A percentile compares a stretch with the other conserved stretches of the same genome.
Conservation (phyloP, 1,140 invertebrate genomes). For the Stegodyphus dumicola region DNA sequence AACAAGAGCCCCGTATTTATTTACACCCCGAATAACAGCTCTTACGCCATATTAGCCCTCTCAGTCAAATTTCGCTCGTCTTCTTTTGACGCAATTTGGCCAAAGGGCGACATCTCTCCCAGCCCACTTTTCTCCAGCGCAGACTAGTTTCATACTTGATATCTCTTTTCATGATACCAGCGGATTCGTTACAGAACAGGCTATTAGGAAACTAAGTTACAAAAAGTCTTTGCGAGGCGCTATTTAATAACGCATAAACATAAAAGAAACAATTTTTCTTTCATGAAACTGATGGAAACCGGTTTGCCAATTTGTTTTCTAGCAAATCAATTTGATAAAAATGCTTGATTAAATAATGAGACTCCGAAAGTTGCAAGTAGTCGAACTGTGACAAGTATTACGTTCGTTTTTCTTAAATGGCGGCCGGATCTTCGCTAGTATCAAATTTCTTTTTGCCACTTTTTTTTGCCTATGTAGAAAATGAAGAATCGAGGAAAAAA, state of each 20-base stretch:
- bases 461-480: no score
- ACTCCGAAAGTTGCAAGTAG: no score
- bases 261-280: background rate
- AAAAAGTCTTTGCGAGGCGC: background rate
- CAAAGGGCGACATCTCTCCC: background rate
- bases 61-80: constrained; percentile 13
- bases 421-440: background rate
- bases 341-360: background rate
- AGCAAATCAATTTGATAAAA: background rate
- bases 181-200: constrained; percentile 13
- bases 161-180: constrained; percentile 23
- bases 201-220: constrained; percentile 2
- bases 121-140: background rate
- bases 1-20: constrained; percentile 56
- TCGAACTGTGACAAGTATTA: background rate
- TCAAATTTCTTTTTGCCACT: background rate
- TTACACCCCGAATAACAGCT: constrained; percentile 38
- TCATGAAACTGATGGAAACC: background rate
- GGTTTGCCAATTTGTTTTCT: background rate
- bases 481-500: no score
- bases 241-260: background rate
- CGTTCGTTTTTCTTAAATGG: background rate
- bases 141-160: background rate
- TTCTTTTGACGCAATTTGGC: constrained; percentile 40
- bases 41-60: constrained; percentile 37